Evolutionary conservation across 1,140 invertebrate genomes (phyloP), one percentile per base, ranked within the genome.

Genomic region (Spodoptera litura): DNA sequence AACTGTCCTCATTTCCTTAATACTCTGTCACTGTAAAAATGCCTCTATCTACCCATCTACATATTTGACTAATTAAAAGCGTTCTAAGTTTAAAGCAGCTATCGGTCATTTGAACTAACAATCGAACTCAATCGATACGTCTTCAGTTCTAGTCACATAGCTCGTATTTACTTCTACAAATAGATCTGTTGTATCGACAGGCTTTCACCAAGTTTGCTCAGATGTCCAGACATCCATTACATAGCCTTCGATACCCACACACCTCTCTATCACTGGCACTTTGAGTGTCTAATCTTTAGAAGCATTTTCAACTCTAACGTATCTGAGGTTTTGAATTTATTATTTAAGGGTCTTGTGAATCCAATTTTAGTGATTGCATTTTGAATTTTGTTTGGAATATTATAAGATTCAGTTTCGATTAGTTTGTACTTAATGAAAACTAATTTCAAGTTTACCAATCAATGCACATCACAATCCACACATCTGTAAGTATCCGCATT

Each of bases 131-230:
- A 44, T 44, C 38, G 2, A 4, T 44, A 44, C 31, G 38, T 44
- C 2, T 6, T 44, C 38, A 44, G 38, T 44, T 44, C 38, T 44
- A 0, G 0, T 44, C 6, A 44, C 9, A 10, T 44, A 44, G 0
- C 38, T 44, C 62, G 15, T 64, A 64, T 64, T 49, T 49, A 44
- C 61, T 49, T 44, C 15, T 66, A 25, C 38, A 66, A 49, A 66
- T 64, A 64, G 61, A 20, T 35, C 38, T 49, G 38, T 66, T 66
- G 62, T 66, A 49, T 10, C 62, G 38, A 61, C 11, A 13, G 58
- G n/a, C 15, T 66, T 49, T 66, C 62, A 66, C n/a, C 15, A 38
- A 66, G 62, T 66, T 49, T 66, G 62, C 62, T 49, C 38, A 66
- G 62, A 66, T 15, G 62, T 4, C 15, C 62, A 66, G 38, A 66